Evolutionary conservation across 2,113 vertebrate genomes (phyloP).

Genomic region (Zosterops japonicus): DNA sequence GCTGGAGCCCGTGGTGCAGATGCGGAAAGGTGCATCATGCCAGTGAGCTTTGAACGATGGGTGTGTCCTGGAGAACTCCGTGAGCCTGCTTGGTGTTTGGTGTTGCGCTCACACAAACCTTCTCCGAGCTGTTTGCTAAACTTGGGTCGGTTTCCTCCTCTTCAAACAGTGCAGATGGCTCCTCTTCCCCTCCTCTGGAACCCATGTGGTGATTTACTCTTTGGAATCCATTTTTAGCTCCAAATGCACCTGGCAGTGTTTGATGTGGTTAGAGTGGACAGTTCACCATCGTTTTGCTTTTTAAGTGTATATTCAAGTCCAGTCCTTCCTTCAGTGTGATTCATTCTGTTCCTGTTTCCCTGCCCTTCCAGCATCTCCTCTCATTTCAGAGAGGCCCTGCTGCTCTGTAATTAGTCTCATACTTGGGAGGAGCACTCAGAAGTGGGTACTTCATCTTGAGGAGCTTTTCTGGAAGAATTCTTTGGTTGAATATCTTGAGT

Average conservation of each 20-base stretch:
- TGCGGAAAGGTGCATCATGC: not conserved
- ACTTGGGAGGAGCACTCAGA: not conserved
- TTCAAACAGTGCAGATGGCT: not conserved
- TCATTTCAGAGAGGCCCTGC: not conserved
- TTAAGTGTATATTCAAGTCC: not conserved
- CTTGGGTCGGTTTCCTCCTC: not conserved
- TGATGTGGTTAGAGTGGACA: not conserved
- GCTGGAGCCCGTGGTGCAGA: not conserved
- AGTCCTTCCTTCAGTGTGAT: not conserved
- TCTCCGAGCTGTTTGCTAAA: not conserved
- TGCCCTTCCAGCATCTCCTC: not conserved
- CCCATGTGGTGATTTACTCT: not conserved
- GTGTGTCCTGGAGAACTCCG: not conserved
- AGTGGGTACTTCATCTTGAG: not conserved
- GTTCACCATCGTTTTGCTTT: not conserved
- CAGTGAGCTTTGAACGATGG: not conserved
- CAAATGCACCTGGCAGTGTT: not conserved
- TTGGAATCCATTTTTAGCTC: not conserved
- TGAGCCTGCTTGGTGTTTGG: not conserved
- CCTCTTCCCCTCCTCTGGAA: not conserved
- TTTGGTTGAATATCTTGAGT: not conserved
- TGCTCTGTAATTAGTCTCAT: slow-evolving; percentile 10
- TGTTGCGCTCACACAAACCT: not conserved
- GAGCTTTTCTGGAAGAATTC: not conserved
- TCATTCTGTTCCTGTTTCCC: not conserved